Percentiles rank a stretch among this genome's conserved stretches.
Evolutionary conservation across 2,797 vertebrate genomes (phyloP).

Genomic region (Enteromius radiatus): DNA sequence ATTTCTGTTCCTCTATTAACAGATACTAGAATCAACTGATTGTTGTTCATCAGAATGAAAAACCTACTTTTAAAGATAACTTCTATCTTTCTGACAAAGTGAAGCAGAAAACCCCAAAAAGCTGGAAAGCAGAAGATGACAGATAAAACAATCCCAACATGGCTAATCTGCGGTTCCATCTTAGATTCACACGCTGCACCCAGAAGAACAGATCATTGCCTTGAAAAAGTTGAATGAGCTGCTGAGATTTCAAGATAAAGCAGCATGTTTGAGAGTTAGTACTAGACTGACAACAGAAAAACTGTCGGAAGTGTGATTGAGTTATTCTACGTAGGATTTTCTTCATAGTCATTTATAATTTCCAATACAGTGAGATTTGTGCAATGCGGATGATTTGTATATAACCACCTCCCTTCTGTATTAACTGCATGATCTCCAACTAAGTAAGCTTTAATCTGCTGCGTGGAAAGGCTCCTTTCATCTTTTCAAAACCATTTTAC

Average conservation of each 20-base stretch:
- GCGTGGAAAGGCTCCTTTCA: background rate
- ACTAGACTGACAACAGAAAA: background rate
- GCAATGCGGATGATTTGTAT: background rate
- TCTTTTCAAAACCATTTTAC: slow-evolving; percentile 12
- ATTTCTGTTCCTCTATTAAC: background rate
- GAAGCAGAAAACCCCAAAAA: background rate
- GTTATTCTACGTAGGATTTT: background rate
- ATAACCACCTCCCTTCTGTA: background rate
- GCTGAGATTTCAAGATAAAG: slow-evolving; percentile 11
- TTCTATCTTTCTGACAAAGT: background rate
- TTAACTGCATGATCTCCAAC: background rate
- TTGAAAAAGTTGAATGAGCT: slow-evolving; percentile 22
- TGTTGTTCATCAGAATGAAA: background rate
- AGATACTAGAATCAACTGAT: background rate
- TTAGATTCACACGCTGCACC: slow-evolving; percentile 1
- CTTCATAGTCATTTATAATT: background rate
- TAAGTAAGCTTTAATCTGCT: slow-evolving; percentile 8
- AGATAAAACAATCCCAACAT: background rate
- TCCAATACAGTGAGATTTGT: background rate
- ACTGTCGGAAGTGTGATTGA: background rate
- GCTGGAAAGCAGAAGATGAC: background rate
- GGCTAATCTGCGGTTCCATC: slow-evolving; percentile 9
- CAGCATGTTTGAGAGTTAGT: background rate
- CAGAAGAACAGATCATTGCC: slow-evolving; percentile 15
- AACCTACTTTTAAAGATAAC: background rate